Evolutionary conservation across 1,140 invertebrate genomes (phyloP).

Genomic region (Tetragnatha versicolor): DNA sequence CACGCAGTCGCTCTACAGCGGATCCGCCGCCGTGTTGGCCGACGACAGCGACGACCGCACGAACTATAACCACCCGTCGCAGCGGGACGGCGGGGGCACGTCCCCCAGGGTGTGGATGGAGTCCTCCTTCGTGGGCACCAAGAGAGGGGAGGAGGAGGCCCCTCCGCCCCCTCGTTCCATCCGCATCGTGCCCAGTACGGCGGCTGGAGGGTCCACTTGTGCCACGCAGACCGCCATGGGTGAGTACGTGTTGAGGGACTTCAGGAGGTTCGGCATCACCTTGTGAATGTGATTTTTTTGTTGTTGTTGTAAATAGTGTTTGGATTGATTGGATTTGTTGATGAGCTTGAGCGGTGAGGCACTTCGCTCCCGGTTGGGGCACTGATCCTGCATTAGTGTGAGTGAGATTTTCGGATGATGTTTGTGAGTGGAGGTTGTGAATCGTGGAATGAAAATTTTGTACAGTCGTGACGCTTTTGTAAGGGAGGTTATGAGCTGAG

Average conservation of each 20-base stretch:
- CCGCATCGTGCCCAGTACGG: constrained; percentile 24
- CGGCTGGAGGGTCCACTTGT: constrained; percentile 14
- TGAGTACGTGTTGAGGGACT: constrained; percentile 54
- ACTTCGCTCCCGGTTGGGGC: too few relatives aligned
- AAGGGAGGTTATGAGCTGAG: too few relatives aligned
- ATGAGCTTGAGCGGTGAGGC: too few relatives aligned
- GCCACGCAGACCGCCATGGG: constrained; percentile 41
- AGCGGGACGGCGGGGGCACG: neutral
- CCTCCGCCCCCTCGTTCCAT: constrained; percentile 8
- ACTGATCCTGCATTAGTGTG: too few relatives aligned
- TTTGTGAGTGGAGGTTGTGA: too few relatives aligned
- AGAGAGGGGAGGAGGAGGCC: neutral
- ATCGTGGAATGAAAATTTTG: too few relatives aligned
- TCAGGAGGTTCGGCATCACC: constrained; percentile 52
- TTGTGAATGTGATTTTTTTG: too few relatives aligned
- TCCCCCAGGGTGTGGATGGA: constrained; percentile 57
- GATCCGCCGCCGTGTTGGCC: constrained; percentile 26
- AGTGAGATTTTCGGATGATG: too few relatives aligned
- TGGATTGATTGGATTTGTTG: too few relatives aligned
- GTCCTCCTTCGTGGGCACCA: constrained; percentile 56
- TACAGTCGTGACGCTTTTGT: too few relatives aligned
- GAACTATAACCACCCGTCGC: constrained; percentile 5
- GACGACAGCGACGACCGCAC: neutral
- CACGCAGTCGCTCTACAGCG: constrained; percentile 52
- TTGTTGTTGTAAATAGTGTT: too few relatives aligned